Conservation (phyloP, 2,888 invertebrate species). For the Chironomus tentans region DNA sequence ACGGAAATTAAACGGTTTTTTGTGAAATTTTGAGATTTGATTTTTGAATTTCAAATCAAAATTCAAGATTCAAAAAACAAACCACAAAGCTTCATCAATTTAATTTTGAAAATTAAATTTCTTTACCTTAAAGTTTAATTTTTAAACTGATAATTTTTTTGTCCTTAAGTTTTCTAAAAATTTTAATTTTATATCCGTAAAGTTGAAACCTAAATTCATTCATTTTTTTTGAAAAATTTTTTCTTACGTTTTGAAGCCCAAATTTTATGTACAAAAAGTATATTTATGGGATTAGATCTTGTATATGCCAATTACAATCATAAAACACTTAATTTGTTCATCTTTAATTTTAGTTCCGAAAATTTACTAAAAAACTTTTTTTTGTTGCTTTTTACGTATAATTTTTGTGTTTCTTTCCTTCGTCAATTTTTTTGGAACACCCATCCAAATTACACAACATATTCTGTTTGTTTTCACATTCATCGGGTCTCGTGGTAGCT, state of each 20-base stretch:
- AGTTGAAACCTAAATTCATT: too few relatives aligned
- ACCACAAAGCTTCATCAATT: too few relatives aligned
- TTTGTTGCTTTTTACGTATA: constrained; percentile 16
- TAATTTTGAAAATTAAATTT: too few relatives aligned
- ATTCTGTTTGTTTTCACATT: background rate
- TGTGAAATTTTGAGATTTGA: background rate
- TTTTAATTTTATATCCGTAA: too few relatives aligned
- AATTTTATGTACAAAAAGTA: constrained; percentile 11
- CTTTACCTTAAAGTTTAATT: background rate
- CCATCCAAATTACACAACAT: background rate
- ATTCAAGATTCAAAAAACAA: too few relatives aligned
- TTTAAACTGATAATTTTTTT: too few relatives aligned
- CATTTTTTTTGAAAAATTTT: background rate
- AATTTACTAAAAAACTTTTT: background rate
- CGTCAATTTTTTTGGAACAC: background rate
- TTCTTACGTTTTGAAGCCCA: constrained; percentile 2
- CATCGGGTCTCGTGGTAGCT: constrained; percentile 8
- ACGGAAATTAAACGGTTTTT: background rate
- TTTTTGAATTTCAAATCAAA: too few relatives aligned
- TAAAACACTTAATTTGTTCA: background rate
- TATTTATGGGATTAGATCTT: background rate
- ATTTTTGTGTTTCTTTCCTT: background rate
- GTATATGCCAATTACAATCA: constrained; percentile 5
- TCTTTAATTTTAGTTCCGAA: background rate
- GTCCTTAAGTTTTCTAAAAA: background rate